These are phyloP conservation scores for Clangula hyemalis DNA, from an alignment of 2,797 vertebrate genomes.

Conservation along the genomic window DNA sequence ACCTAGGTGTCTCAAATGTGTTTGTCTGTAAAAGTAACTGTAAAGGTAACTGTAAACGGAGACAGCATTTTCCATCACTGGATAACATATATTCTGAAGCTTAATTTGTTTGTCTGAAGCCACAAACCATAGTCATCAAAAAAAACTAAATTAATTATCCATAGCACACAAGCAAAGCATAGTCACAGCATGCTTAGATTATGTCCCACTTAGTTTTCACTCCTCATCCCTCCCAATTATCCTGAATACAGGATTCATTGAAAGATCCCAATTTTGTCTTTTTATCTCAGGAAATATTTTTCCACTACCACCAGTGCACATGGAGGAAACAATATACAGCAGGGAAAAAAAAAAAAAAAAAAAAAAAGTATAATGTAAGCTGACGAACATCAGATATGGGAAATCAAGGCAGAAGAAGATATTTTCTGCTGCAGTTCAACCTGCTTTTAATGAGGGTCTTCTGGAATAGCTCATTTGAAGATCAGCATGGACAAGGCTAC, in stretches of 20 bases:
- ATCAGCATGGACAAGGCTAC: constrained; percentile 51
- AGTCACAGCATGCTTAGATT: neutral
- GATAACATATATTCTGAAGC: neutral
- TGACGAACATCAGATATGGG: neutral
- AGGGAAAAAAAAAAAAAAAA: too few relatives aligned
- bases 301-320: neutral
- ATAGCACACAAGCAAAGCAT: neutral
- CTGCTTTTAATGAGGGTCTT: constrained; percentile 34
- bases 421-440: neutral
- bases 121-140: neutral
- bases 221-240: neutral
- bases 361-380: neutral
- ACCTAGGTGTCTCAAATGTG: neutral
- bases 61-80: neutral
- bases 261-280: neutral
- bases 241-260: neutral
- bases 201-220: neutral
- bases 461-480: constrained; percentile 39
- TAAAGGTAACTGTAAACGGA: neutral
- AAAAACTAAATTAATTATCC: neutral
- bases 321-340: neutral
- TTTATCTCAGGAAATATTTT: constrained; percentile 39
- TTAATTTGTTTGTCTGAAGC: neutral
- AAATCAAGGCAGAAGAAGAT: constrained; percentile 14
- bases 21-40: neutral